Base-by-base conservation (phyloP, 2,113 vertebrate species). In the Seriola rivoliana region DNA sequence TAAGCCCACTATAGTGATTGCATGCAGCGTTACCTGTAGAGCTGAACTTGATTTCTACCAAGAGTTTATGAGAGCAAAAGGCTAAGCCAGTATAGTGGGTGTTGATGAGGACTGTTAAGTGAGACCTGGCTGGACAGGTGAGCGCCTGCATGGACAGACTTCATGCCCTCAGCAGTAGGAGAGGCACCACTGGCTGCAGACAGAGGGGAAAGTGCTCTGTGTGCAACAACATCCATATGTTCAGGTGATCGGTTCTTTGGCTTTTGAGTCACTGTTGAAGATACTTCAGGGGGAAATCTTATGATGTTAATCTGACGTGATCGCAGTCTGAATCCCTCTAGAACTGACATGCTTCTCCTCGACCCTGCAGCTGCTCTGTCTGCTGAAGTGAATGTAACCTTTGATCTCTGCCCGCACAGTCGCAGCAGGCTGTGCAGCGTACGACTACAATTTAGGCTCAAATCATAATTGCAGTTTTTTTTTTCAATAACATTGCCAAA, bases 11-110 rank as follows among this genome's bases (percentile, higher is more conserved):
- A 94, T 94, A 86, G 92, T 96, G 95, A 96, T 93, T 93, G 95
- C 97, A 97, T 97, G 97, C 97, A 97, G 94, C 92, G 94, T 86
- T 92, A 89, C 91, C 88, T 85, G 91, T 88, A 78, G 90, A 95
- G 92, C 93, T 83, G 80, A 95, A 92, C 89, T 94, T 83, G 91
- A 88, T 81, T 95, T 91, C 93, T 95, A 94, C 87, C 84, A 92
- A 93, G 90, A 91, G 78, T 89, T 90, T 89, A 90, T 77, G 91
- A 93, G 87, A 91, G 89, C 85, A 84, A 77, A 95, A 90, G 81
- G 88, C 84, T 87, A 94, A 94, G 92, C 84, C 92, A 23, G 71
- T 80, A 88, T 59, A 93, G 89, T 63, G 76, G 88, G 83, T 94
- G 93, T 93, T 92, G 93, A 89, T 90, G 94, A 95, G 85, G 92